phyloP scores from a whole-genome alignment of 2,113 vertebrate genomes.

The Pandion haliaetus region DNA sequence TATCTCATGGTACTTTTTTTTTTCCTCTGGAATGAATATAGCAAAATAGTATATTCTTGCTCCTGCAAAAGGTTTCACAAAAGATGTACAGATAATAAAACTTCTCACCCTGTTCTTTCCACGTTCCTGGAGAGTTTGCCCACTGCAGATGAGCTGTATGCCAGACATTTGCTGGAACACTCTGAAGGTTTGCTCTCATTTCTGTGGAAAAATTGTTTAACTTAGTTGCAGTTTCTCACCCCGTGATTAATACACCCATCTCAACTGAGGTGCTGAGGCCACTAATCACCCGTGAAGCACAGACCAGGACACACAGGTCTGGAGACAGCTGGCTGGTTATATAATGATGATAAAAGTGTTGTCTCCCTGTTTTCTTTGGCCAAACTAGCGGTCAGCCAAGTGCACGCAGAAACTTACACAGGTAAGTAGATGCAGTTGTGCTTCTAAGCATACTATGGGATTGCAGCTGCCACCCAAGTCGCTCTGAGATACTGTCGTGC shows the following conservation, averaged over 20 bases:
- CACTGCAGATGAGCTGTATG: neutral
- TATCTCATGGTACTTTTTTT: neutral
- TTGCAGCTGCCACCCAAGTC: neutral
- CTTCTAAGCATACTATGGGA: neutral
- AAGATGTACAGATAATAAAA: neutral
- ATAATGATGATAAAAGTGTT: conserved; percentile 1
- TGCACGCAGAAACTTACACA: neutral
- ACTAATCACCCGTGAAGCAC: neutral
- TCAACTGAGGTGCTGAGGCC: neutral
- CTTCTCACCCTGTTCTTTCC: neutral
- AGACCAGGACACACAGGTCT: neutral
- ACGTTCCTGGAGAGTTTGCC: neutral
- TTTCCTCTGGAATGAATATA: neutral
- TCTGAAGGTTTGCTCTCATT: neutral
- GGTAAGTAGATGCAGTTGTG: neutral
- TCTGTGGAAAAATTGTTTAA: neutral
- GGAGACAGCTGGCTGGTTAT: neutral
- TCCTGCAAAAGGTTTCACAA: neutral
- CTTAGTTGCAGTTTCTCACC: neutral
- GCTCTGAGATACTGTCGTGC: neutral
- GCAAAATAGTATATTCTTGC: neutral
- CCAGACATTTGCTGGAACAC: neutral
- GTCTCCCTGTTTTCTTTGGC: neutral
- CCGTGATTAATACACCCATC: conserved; percentile 6
- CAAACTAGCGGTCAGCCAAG: neutral